Conservation (phyloP, 1,140 invertebrate species). For the Calliphora vicina region DNA sequence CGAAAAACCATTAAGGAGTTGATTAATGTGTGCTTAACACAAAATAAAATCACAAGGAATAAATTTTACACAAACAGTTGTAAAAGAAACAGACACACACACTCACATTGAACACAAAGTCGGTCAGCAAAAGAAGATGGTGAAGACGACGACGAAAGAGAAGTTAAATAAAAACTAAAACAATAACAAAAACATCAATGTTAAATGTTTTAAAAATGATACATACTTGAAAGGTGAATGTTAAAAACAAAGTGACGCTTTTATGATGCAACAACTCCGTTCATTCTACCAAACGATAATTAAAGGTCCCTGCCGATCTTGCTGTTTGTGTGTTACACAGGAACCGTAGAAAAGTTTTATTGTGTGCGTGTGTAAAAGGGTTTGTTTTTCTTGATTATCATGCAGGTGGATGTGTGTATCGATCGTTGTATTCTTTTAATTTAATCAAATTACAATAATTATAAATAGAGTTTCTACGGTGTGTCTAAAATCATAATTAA, state of each 20-base stretch:
- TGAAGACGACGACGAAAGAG: not conserved
- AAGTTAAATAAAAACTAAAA: not conserved
- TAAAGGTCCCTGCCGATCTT: not conserved
- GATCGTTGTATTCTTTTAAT: too few relatives aligned
- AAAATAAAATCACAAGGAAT: constrained; percentile 27
- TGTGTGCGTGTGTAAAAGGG: too few relatives aligned
- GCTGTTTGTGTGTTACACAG: too few relatives aligned
- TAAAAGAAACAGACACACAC: not conserved
- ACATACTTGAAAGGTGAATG: constrained; percentile 26
- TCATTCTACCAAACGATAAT: not conserved
- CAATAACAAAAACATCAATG: not conserved
- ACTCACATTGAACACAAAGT: constrained; percentile 3
- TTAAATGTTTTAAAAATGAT: constrained; percentile 21
- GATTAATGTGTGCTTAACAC: constrained; percentile 28
- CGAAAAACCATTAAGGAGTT: constrained; percentile 32
- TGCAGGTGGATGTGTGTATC: not conserved
- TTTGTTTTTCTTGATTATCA: not conserved
- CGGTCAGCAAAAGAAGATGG: constrained; percentile 1
- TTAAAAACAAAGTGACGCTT: constrained; percentile 29
- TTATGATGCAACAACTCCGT: not conserved
- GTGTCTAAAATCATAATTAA: too few relatives aligned
- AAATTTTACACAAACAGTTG: not conserved
- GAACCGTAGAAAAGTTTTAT: too few relatives aligned
- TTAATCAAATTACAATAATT: too few relatives aligned
- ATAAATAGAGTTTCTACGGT: too few relatives aligned